These are phyloP conservation scores for Volucella inflata DNA, from an alignment of 2,888 invertebrate species.

Conservation along the genomic window DNA sequence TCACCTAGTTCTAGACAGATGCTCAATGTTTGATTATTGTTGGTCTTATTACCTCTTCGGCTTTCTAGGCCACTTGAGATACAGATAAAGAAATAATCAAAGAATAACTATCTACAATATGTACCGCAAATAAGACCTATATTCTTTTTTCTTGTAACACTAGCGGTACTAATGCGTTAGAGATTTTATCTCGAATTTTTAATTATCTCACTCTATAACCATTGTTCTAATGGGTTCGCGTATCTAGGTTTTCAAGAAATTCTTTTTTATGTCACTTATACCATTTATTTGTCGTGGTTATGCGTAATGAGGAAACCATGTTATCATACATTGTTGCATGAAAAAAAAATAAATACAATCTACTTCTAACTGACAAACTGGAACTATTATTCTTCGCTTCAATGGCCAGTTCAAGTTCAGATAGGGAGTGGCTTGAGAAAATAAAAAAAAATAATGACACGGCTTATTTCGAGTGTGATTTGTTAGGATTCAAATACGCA, in stretches of 20 bases:
- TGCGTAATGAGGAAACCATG: constrained; percentile 59
- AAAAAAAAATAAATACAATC: not conserved
- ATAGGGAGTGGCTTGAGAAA: too few relatives aligned
- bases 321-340: not conserved
- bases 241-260: constrained; percentile 52
- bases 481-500: too few relatives aligned
- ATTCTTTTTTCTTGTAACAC: constrained; percentile 28
- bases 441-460: too few relatives aligned
- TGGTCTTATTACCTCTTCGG: constrained; percentile 41
- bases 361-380: not conserved
- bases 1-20: constrained; percentile 7
- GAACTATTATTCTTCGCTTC: constrained; percentile 2
- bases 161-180: constrained; percentile 60
- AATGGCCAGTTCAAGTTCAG: not conserved
- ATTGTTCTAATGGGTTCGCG: constrained; percentile 49
- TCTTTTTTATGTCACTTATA: constrained; percentile 46
- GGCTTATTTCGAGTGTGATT: too few relatives aligned
- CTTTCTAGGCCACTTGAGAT: constrained; percentile 55
- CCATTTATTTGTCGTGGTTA: constrained; percentile 18
- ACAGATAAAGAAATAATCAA: constrained; percentile 21
- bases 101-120: constrained; percentile 8
- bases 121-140: constrained; percentile 69
- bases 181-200: constrained; percentile 61
- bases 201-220: constrained; percentile 43
- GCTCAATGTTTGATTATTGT: constrained; percentile 17